Conservation (phyloP, 2,888 invertebrate species). For the Taenaris catops region DNA sequence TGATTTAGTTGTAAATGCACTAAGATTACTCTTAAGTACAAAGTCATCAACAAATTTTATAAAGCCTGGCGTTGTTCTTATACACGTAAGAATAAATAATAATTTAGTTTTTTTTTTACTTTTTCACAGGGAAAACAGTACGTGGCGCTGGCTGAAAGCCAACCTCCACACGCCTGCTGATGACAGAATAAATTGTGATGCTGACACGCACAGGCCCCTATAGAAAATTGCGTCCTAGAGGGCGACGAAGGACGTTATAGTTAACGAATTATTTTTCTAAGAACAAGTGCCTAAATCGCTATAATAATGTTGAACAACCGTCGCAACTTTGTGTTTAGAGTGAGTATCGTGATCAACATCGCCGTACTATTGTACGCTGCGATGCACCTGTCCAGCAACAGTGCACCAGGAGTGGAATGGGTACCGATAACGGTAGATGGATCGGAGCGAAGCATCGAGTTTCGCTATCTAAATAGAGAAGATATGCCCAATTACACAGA, state of each 20-base stretch:
- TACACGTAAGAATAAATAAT: no score
- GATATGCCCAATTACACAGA: conserved; percentile 51
- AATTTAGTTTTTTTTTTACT: conserved; percentile 26
- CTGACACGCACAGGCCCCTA: conserved; percentile 67
- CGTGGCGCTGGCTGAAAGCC: conserved; percentile 54
- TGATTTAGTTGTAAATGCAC: no score
- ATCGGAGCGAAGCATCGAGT: conserved; percentile 47
- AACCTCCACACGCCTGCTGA: conserved; percentile 55
- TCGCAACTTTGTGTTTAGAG: conserved; percentile 86
- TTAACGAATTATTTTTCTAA: conserved; percentile 45
- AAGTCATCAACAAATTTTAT: no score
- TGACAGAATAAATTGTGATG: conserved; percentile 77
- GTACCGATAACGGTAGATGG: conserved; percentile 56
- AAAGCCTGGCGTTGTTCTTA: no score
- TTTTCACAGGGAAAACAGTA: conserved; percentile 49
- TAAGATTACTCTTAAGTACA: no score
- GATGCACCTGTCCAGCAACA: conserved; percentile 75
- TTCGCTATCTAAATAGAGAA: conserved; percentile 42
- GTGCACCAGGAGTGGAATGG: conserved; percentile 51
- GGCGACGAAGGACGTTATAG: conserved; percentile 74
- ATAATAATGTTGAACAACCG: conserved; percentile 65
- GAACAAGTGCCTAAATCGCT: conserved; percentile 63
- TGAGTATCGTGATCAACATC: conserved; percentile 87
- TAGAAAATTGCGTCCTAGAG: conserved; percentile 77
- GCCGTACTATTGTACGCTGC: conserved; percentile 86